These are phyloP conservation scores for Drosophila prolongata DNA, from an alignment of 2,888 invertebrate species.

Conservation along the genomic window DNA sequence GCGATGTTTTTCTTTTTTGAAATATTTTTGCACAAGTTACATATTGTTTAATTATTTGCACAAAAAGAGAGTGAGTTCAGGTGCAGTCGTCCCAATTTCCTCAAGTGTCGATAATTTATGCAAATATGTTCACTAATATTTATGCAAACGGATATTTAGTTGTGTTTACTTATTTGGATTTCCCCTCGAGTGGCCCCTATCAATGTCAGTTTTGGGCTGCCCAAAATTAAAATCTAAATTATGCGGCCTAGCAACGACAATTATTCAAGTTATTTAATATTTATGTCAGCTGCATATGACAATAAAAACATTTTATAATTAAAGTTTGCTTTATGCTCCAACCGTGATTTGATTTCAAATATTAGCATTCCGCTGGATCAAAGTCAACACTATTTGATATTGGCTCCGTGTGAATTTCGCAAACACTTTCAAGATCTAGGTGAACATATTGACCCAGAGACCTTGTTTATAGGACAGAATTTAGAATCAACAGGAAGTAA, in stretches of 20 bases:
- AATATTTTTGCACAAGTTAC: constrained; percentile 71
- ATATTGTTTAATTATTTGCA: constrained; percentile 67
- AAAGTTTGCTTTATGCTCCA: constrained; percentile 70
- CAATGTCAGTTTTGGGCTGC: constrained; percentile 41
- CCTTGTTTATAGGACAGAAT: background rate
- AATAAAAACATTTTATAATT: constrained; percentile 61
- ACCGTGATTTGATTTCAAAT: constrained; percentile 63
- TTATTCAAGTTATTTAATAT: constrained; percentile 56
- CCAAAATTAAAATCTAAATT: constrained; percentile 29
- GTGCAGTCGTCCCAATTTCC: constrained; percentile 61
- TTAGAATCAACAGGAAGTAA: background rate
- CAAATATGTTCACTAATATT: constrained; percentile 64
- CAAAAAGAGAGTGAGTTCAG: constrained; percentile 66
- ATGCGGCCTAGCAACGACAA: constrained; percentile 25
- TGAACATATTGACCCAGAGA: constrained; percentile 31
- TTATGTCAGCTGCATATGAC: constrained; percentile 65
- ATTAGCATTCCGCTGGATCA: constrained; percentile 18
- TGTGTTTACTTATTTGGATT: constrained; percentile 31
- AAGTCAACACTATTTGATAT: constrained; percentile 42
- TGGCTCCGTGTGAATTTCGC: constrained; percentile 44
- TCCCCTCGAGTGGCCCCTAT: constrained; percentile 20
- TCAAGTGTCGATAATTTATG: constrained; percentile 61
- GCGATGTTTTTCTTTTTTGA: constrained; percentile 45
- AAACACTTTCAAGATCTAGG: constrained; percentile 36
- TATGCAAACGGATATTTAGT: constrained; percentile 31